Base-by-base conservation (phyloP, 2,888 invertebrate species). In the Sipunculus nudus region DNA sequence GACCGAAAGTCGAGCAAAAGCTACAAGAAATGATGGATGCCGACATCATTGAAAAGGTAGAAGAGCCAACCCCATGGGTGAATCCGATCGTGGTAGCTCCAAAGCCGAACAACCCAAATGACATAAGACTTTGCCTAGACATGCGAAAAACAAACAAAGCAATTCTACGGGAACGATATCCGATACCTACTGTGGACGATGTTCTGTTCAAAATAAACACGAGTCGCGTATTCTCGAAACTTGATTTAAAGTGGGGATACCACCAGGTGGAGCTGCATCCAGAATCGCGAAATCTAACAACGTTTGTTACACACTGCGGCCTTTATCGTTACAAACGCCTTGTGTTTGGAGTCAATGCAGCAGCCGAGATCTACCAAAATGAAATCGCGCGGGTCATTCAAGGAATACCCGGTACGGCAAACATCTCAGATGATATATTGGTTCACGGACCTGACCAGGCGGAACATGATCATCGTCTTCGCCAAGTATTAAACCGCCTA, bases 41-140 rank as follows among this genome's bases (percentile, higher is more conserved):
- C n/a, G 54, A 39, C 6, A 59, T 61, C 31, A 61, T 59, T 6
- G 50, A 61, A 28, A 19, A 39, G 23, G 57, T 59, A 0, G 32
- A 39, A 29, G 52, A 35, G 6, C 61, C 49, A 19, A 61, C 57
- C 6, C 46, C 53, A 3, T 61, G 61, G 61, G 50, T 61, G 25
- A 50, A 45, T 3, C 59, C 21, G 16, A 45, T 59, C 31, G 58
- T 53, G 6, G 28, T 35, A 19, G 25, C 39, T 3, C 52, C 43
- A 2, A 49, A 53, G 23, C 54, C n/a, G n/a, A 70, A 53, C 46
- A 61, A 59, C 21, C 61, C 55, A 2, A 43, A 59, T 5, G 60
- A 67, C 28, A 62, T 73, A 6, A 19, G 70, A 25, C 40, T 74
- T 6, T 73, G 71, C 49, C 61, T 71, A 2, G 23, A 5, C 70